Conservation (phyloP, 1,140 invertebrate species). For the Musca domestica region DNA sequence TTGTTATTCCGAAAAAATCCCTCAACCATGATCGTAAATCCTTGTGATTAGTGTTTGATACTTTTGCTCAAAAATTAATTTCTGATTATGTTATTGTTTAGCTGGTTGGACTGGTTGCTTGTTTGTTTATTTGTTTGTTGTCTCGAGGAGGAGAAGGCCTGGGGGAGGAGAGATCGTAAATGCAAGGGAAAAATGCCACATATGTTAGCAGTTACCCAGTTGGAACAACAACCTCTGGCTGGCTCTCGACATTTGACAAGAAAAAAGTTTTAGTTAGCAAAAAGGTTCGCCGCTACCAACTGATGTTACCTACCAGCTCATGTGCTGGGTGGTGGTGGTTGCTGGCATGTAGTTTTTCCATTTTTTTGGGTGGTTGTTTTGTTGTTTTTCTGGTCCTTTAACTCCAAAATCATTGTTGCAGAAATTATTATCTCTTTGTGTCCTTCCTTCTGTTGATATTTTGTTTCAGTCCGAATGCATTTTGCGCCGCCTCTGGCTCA, state of each 20-base stretch:
- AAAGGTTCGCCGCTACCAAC: too few relatives aligned
- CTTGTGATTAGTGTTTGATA: constrained; percentile 5
- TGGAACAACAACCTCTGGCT: neutral
- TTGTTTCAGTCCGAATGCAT: too few relatives aligned
- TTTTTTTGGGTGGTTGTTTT: too few relatives aligned
- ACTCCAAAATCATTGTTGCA: neutral
- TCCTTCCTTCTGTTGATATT: too few relatives aligned
- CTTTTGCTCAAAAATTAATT: constrained; percentile 3
- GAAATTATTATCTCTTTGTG: constrained; percentile 17
- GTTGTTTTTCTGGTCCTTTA: too few relatives aligned
- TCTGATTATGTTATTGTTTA: constrained; percentile 1
- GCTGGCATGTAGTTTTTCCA: neutral
- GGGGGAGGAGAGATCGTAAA: too few relatives aligned
- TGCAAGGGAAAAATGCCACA: neutral
- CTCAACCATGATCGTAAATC: too few relatives aligned
- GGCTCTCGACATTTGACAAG: constrained; percentile 5
- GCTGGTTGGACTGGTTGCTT: too few relatives aligned
- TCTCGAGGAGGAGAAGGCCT: too few relatives aligned
- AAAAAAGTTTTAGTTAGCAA: constrained; percentile 14
- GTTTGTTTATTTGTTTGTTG: neutral
- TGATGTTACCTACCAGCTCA: too few relatives aligned
- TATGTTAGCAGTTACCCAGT: constrained; percentile 5
- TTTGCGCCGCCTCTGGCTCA: too few relatives aligned
- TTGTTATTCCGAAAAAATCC: neutral
- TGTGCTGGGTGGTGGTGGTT: constrained; percentile 3